Evolutionary conservation across 2,888 invertebrate genomes (phyloP), one percentile per base, ranked within the genome.

Genomic region (Pyrrhosoma nymphula): DNA sequence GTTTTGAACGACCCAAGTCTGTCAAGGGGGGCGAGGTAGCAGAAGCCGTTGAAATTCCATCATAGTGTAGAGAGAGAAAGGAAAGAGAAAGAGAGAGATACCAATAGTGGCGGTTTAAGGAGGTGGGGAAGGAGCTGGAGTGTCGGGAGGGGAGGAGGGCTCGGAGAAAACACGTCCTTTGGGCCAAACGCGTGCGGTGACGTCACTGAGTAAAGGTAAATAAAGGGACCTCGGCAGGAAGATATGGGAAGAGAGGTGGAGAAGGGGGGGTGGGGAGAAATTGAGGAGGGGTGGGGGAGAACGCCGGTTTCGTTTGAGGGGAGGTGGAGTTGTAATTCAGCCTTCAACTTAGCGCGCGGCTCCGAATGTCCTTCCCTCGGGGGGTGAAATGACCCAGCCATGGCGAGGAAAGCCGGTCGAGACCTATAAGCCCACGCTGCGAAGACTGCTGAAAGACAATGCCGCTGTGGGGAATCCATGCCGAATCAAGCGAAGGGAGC

Each of bases 371-470:
- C 90, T 91, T 91, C 90, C 60, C 90, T 60, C 60, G 20, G 35
- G 90, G 90, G 14, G 90, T 60, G 90, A 91, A 91, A 60, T 91
- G 90, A 91, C 90, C 90, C 90, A 55, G 30, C 60, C 47, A 91
- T 20, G 56, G 30, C 60, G 18, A 16, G 20, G 60, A 91, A 35
- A 60, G 56, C 90, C 90, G 90, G n/a, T n/a, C 82, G 82, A 35
- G 35, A 82, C 60, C 35, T 60, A 56, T 60, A 6, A 35, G 60
- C 35, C 23, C 60, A 23, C 47, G 47, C 47, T 8, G 8, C 47
- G 47, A 47, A 47, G 47, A 90, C 56, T 26, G 90, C 30, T 60
- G 39, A 23, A 56, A 56, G 6, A 20, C 90, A 47, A 56, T 60
- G 35, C 90, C 30, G 39, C 90, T 60, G 47, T 30, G 60, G 60